Evolutionary conservation across 2,797 vertebrate genomes (phyloP).

Genomic region (Poecilia gillii): DNA sequence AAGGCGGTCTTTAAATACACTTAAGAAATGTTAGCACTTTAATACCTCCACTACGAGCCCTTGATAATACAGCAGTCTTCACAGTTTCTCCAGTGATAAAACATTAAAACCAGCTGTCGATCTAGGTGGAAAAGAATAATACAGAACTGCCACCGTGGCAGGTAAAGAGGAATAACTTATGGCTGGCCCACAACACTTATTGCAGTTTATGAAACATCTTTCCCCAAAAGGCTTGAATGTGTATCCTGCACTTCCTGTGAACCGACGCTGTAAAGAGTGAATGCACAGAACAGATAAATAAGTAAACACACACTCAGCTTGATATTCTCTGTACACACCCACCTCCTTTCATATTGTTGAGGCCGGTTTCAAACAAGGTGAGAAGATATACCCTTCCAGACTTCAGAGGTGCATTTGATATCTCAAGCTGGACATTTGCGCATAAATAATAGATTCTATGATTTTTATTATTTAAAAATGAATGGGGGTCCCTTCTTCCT

Average conservation of each 20-base stretch:
- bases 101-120: constrained; percentile 40
- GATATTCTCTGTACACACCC: constrained; percentile 61
- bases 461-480: constrained; percentile 72
- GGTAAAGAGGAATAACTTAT: constrained; percentile 43
- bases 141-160: constrained; percentile 20
- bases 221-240: constrained; percentile 63
- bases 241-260: constrained; percentile 65
- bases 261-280: constrained; percentile 66
- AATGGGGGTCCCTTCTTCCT: constrained; percentile 53
- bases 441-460: constrained; percentile 74
- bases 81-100: background rate
- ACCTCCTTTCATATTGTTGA: constrained; percentile 57
- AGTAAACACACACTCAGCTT: constrained; percentile 72
- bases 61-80: background rate
- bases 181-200: constrained; percentile 45
- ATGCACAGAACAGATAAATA: constrained; percentile 78
- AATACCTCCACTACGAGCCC: background rate
- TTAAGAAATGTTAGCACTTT: background rate
- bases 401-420: constrained; percentile 78
- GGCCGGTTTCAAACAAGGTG: constrained; percentile 71
- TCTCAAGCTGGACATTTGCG: constrained; percentile 71
- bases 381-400: constrained; percentile 65
- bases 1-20: background rate
- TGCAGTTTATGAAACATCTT: constrained; percentile 62
- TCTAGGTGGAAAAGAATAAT: constrained; percentile 23